A percentile compares a stretch with the other conserved stretches of the same genome.
Conservation (phyloP, 2,797 vertebrate species). For the Pantherophis vulpinus region DNA sequence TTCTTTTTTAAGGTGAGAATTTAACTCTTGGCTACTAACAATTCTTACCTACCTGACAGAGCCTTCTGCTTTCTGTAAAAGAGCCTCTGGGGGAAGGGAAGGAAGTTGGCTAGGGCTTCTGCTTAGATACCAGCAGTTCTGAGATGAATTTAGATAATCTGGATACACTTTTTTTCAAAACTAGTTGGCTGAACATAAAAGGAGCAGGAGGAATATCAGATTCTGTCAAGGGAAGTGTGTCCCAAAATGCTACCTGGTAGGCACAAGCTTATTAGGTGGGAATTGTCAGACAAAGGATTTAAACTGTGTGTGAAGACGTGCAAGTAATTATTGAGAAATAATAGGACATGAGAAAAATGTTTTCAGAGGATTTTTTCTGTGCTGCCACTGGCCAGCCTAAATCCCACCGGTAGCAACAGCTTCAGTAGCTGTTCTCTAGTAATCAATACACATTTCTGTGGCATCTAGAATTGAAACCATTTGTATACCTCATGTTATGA, state of each 20-base stretch:
- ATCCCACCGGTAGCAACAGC: not conserved
- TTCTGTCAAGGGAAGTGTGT: not conserved
- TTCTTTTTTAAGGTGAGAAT: conserved; percentile 88
- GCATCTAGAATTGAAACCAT: not conserved
- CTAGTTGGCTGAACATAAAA: not conserved
- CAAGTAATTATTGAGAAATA: not conserved
- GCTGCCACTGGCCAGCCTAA: not conserved
- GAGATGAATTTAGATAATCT: not conserved
- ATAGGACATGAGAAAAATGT: not conserved
- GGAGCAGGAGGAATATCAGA: not conserved
- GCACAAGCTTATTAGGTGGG: not conserved
- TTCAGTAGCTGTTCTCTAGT: not conserved
- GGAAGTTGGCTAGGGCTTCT: not conserved
- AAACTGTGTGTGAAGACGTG: not conserved
- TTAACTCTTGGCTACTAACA: not conserved
- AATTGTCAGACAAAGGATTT: too few species aligned
- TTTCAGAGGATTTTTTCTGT: not conserved
- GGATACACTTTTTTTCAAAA: not conserved
- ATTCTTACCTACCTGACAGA: not conserved
- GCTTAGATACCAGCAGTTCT: not conserved
- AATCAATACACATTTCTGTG: not conserved
- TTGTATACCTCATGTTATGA: not conserved
- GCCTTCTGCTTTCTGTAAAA: not conserved
- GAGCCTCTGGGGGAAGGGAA: not conserved
- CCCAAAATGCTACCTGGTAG: not conserved